These are phyloP conservation scores for Tragelaphus strepsiceros DNA, from an alignment of 2,113 vertebrate species.

Conservation along the genomic window DNA sequence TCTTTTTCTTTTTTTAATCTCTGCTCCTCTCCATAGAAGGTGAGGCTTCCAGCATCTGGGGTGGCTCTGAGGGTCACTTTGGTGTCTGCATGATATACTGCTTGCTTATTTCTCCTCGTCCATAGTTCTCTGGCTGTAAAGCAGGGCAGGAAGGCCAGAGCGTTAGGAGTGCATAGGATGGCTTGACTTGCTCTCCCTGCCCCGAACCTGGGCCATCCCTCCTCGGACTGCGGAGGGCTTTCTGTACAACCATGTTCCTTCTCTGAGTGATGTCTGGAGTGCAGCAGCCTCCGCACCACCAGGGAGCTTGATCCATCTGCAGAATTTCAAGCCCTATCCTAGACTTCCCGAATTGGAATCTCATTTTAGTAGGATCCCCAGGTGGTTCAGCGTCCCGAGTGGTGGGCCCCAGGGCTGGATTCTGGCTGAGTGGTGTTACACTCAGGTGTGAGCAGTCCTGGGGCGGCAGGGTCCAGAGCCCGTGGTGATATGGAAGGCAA, in stretches of 20 bases:
- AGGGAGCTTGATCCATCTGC: background rate
- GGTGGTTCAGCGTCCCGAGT: fast-evolving
- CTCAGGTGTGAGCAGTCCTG: background rate
- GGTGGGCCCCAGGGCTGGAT: background rate
- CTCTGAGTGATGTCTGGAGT: background rate
- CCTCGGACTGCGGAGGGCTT: background rate
- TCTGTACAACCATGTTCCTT: background rate
- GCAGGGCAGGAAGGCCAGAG: background rate
- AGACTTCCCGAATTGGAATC: background rate
- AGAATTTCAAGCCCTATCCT: background rate
- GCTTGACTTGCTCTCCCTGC: background rate
- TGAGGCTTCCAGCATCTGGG: conserved; percentile 7
- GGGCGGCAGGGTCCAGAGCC: background rate
- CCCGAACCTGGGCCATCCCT: background rate
- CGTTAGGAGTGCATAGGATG: background rate
- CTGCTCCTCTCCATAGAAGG: background rate
- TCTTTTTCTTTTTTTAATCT: background rate
- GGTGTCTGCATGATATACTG: background rate
- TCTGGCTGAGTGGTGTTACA: background rate
- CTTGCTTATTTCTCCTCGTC: background rate
- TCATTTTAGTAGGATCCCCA: no score
- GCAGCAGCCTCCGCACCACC: background rate
- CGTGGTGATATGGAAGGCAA: background rate
- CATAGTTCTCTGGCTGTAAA: background rate
- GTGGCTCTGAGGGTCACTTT: conserved; percentile 37